Base-by-base conservation (phyloP, 2,797 vertebrate species). In the Hypotaenidia philippensis region DNA sequence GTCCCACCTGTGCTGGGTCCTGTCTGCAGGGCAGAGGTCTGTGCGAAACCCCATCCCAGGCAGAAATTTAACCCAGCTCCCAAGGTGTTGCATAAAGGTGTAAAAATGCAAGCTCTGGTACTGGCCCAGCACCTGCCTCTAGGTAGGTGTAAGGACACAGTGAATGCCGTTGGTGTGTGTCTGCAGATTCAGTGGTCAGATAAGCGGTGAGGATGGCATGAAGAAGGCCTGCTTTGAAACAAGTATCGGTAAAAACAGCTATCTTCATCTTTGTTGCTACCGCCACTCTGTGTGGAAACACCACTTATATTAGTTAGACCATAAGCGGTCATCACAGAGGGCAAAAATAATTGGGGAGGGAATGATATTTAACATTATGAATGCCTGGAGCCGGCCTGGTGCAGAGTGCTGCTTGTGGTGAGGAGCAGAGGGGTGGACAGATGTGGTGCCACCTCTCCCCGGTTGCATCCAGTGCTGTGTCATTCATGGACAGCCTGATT, bases 121-220 rank as follows among this genome's bases (percentile, higher is more conserved):
- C 23, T 29, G 72, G 81, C 50, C 94, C 56, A 83, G 83, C 92
- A 75, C 89, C 94, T 93, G 82, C 89, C 87, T 91, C 6, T 4
- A 84, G 68, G 34, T 83, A 60, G 50, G 1, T 85, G 93, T 90
- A 95, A 83, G 40, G 90, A 82, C 92, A 93, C 31, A 87, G 64
- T 93, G 87, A 95, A 92, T 87, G 83, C 81, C 23, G 0, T 77
- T 70, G 80, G 90, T 63, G 38, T 49, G 77, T 59, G 52, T 85
- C 78, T 81, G 79, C 79, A 95, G 94, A 94, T 95, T 83, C 78
- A 68, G 68, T 50, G 87, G 89, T 81, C 69, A 93, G 94, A 91
- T 96, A 94, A 94, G 69, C 32, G 68, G 79, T 63, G 68, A 88
- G 61, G 52, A 60, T 83, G 91, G 84, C 36, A 92, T 68, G 72